Evolutionary conservation across 2,113 vertebrate genomes (phyloP), one percentile per base, ranked within the genome.

Genomic region (Riparia riparia): DNA sequence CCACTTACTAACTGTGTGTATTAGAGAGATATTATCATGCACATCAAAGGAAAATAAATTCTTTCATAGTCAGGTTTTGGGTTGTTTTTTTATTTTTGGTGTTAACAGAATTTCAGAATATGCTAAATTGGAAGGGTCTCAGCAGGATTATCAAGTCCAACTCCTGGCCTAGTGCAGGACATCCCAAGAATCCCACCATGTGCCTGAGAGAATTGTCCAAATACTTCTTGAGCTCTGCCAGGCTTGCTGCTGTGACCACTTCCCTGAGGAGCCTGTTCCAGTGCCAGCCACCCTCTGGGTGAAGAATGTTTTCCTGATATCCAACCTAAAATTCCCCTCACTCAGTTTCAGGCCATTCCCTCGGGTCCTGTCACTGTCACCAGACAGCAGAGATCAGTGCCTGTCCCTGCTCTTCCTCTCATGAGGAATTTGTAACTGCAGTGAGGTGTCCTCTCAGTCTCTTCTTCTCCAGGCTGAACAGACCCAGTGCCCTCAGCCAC

Each of bases 301-400:
- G 4, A 45, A 54, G 7, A 45, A 45, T 0, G 4, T 39, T 53
- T 47, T 39, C 41, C 14, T 29, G 6, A 19, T 18, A 47, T 3
- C 41, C 49, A 49, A 0, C 22, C 16, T 29, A 12, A 56, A 19
- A 12, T 34, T 49, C 15, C 10, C 24, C n/a, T 28, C 22, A 20
- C 60, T 0, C 15, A 29, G 0, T 1, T 47, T 50, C 34, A 31
- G 0, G 12, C 4, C 1, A 1, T 41, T 49, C 0, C 19, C 42
- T 42, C 0, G 2, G 0, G 10, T 49, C 25, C 34, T 66, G 15
- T 41, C 34, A 1, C 28, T 56, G 58, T 1, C 28, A 45, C 3
- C 6, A 54, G 2, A 39, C 41, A 6, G 58, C 1, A 47, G 17
- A 22, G 7, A 39, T 28, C 11, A 17, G 28, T 41, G 1, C 7